Evolutionary conservation across 64 coral and sea anemone species (phyloP).

Genomic region (Montipora cactus): DNA sequence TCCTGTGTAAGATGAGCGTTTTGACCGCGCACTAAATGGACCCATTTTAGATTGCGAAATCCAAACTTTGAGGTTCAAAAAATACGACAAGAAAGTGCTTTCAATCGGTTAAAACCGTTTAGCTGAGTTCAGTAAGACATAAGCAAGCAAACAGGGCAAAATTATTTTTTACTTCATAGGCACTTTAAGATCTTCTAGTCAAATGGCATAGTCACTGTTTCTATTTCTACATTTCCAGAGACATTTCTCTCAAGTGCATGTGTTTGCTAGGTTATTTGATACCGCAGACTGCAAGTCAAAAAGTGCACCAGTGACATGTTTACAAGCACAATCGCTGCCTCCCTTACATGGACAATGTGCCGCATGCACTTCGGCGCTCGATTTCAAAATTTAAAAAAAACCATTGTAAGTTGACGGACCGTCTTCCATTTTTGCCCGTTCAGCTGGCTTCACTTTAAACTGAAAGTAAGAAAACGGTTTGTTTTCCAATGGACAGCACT

Average conservation of each 20-base stretch:
- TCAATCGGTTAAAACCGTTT: too few species aligned
- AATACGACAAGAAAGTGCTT: too few species aligned
- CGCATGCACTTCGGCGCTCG: conserved; percentile 60
- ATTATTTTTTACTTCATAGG: too few species aligned
- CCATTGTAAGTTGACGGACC: conserved; percentile 70
- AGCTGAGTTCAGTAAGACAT: too few species aligned
- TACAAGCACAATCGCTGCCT: conserved; percentile 68
- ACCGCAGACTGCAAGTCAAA: conserved; percentile 64
- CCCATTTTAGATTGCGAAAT: too few species aligned
- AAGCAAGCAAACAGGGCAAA: too few species aligned
- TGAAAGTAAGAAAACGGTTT: conserved; percentile 53
- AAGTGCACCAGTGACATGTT: conserved; percentile 59
- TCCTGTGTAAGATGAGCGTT: too few species aligned
- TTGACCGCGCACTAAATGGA: too few species aligned
- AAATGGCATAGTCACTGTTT: conserved; percentile 63
- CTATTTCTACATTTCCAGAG: conserved; percentile 73
- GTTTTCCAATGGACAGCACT: conserved; percentile 60
- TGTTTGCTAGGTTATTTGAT: conserved; percentile 69
- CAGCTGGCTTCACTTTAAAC: conserved; percentile 72
- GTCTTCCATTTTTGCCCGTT: conserved; percentile 65
- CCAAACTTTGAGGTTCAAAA: too few species aligned
- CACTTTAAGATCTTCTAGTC: conserved; percentile 58
- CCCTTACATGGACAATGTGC: conserved; percentile 77
- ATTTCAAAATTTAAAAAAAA: conserved; percentile 68
- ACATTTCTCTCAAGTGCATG: conserved; percentile 67